Base-by-base conservation (phyloP, 2,888 invertebrate genomes). In the Spilosoma lubricipeda region DNA sequence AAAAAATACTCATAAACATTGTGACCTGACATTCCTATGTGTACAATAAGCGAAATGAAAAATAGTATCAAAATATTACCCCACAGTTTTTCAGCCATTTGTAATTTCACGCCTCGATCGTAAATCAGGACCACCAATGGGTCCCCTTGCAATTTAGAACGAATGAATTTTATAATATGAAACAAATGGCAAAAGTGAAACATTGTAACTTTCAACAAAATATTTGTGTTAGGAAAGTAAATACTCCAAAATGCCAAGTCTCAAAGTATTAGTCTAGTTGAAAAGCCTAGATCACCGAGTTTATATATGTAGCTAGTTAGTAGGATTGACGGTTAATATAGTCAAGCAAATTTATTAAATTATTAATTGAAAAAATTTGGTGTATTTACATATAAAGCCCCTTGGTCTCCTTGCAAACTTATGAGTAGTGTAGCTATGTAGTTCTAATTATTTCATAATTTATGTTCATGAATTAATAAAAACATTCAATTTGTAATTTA, bases 141-240 rank as follows among this genome's bases (percentile, higher is more conserved):
- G 39, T 69, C 65, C 70, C 65, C 72, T 67, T 23, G 45, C 48
- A 70, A 65, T 70, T 52, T 69, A 59, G 56, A 73, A 66, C 70
- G 70, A 70, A 73, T 73, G 30, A 39, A 70, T 70, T 70, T 70
- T 73, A 27, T 70, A 73, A 70, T 70, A 56, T 73, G 65, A 42
- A 73, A 70, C 70, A n/a, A 70, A 73, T 73, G 33, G 18, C n/a
- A 56, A 70, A 70, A 66, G 67, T 45, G 27, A 72, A 67, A 39
- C 18, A n/a, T 63, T 23, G 56, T 23, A 30, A 63, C n/a, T 63
- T 68, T 68, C 36, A 68, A 48, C 67, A 59, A 68, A n/a, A 52
- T 23, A 71, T 71, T 71, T 20, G 39, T n/a, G 65, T 52, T 20
- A 30, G 67, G 20, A 67, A 67, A 67, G 30, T 67, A 48, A 20